Conservation (phyloP, 2,113 vertebrate species). For the Chitala chitala region DNA sequence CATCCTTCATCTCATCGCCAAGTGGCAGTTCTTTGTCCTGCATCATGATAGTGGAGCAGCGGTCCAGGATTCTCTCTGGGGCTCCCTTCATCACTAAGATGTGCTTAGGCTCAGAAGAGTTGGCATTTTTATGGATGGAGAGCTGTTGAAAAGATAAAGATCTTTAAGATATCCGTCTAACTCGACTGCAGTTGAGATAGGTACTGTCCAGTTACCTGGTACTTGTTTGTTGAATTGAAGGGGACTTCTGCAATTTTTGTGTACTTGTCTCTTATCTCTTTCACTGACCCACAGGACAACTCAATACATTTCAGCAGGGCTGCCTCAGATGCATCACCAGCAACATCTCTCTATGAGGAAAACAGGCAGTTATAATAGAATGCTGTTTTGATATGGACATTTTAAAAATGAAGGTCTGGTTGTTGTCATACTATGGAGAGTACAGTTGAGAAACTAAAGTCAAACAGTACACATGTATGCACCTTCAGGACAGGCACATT, state of each 20-base stretch:
- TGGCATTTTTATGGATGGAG: slow-evolving; percentile 73
- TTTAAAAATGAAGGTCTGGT: too few relatives aligned
- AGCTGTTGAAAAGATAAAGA: slow-evolving; percentile 54
- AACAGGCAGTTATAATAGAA: slow-evolving; percentile 1
- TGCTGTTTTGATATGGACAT: too few relatives aligned
- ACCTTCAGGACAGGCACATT: slow-evolving; percentile 75
- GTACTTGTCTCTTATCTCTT: slow-evolving; percentile 75
- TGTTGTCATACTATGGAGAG: background rate
- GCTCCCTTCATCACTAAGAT: slow-evolving; percentile 90
- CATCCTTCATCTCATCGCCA: slow-evolving; percentile 80
- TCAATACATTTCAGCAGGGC: slow-evolving; percentile 91
- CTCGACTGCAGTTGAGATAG: background rate
- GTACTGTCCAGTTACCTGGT: slow-evolving; percentile 69
- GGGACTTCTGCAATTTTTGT: slow-evolving; percentile 72
- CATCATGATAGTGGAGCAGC: slow-evolving; percentile 81
- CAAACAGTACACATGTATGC: background rate
- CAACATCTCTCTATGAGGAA: slow-evolving; percentile 71
- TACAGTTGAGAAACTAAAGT: background rate
- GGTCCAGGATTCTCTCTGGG: slow-evolving; percentile 83
- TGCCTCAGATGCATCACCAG: slow-evolving; percentile 83
- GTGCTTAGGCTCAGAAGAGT: slow-evolving; percentile 54
- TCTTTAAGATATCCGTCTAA: background rate
- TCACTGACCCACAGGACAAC: slow-evolving; percentile 82
- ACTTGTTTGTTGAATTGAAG: slow-evolving; percentile 97
- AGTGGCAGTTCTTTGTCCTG: slow-evolving; percentile 79